Base-by-base conservation (phyloP, 2,113 vertebrate genomes). In the Rhegmatorhina hoffmannsi region DNA sequence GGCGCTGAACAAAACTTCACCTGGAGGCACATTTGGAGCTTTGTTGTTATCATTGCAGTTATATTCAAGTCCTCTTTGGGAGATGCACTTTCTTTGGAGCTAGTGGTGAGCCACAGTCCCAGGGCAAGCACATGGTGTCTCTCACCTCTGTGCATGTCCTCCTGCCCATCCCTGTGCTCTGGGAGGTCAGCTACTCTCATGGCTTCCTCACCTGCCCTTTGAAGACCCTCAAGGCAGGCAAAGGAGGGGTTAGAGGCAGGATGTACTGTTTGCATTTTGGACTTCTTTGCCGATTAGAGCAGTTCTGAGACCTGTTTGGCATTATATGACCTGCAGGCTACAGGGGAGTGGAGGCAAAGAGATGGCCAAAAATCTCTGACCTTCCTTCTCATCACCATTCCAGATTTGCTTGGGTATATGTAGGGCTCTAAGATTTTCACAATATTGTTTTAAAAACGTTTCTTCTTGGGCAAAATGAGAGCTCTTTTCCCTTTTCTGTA, bases 81-180 rank as follows among this genome's bases (percentile, higher is more conserved):
- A 76, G 25, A 36, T 1, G 3, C 46, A 19, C 13, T 69, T 46
- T 29, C 9, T 60, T 29, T n/a, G 46, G 44, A 64, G 63, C 29
- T 23, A 25, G 29, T 1, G 5, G 40, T 1, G 6, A 76, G 20
- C 26, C 29, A 10, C 4, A 9, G 67, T 19, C 17, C 4, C 10
- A 17, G 33, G 33, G 7, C 6, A 1, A 8, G 10, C 1, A 1
- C 21, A 0, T 31, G n/a, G n/a, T 44, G 21, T 14, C 7, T 29
- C 23, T 36, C 90, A 38, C 20, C 58, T 64, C 76, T 52, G 23
- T 1, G 1, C 6, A 1, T 7, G 47, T 36, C 55, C 68, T 76
- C 25, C 0, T 72, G 43, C 49, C 23, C 60, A 19, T 40, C 26
- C 4, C 0, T 31, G 33, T 52, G 64, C 34, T 34, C 21, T 0